Conservation (phyloP, 2,888 invertebrate genomes). For the Xestoiulus laeticollis region DNA sequence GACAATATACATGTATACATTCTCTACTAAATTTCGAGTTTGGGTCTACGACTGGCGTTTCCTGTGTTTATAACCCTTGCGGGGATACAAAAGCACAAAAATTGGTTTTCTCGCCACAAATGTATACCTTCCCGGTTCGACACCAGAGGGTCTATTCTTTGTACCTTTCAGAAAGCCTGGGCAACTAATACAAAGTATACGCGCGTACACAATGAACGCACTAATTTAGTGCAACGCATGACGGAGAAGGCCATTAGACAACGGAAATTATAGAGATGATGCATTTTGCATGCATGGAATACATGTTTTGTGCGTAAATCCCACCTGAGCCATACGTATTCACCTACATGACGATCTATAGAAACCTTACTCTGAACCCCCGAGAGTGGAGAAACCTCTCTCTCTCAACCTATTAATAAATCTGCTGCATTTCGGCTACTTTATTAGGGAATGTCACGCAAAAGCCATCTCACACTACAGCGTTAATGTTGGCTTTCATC, state of each 20-base stretch:
- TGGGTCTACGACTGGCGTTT: neutral
- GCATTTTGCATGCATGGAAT: constrained; percentile 37
- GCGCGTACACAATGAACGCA: constrained; percentile 3
- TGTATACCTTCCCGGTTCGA: neutral
- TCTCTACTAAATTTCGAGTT: neutral
- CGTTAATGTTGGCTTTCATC: constrained; percentile 47
- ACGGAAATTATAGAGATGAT: constrained; percentile 37
- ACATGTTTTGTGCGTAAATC: neutral
- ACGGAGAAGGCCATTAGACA: constrained; percentile 37
- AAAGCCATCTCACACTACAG: constrained; percentile 46
- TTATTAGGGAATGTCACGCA: constrained; percentile 48
- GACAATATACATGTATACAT: too few relatives aligned
- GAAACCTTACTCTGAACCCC: constrained; percentile 31
- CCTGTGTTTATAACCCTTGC: neutral
- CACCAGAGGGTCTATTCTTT: constrained; percentile 23
- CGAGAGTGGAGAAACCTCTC: constrained; percentile 43
- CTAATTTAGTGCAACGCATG: constrained; percentile 23
- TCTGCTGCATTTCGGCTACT: constrained; percentile 46
- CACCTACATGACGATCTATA: neutral
- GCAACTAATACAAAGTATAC: neutral
- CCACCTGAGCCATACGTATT: constrained; percentile 31
- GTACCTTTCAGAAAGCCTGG: neutral
- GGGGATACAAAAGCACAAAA: neutral
- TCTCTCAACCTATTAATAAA: constrained; percentile 48
- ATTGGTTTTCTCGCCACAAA: neutral